Base-by-base conservation (phyloP, 2,888 invertebrate genomes). In the Standfussiana lucernea region DNA sequence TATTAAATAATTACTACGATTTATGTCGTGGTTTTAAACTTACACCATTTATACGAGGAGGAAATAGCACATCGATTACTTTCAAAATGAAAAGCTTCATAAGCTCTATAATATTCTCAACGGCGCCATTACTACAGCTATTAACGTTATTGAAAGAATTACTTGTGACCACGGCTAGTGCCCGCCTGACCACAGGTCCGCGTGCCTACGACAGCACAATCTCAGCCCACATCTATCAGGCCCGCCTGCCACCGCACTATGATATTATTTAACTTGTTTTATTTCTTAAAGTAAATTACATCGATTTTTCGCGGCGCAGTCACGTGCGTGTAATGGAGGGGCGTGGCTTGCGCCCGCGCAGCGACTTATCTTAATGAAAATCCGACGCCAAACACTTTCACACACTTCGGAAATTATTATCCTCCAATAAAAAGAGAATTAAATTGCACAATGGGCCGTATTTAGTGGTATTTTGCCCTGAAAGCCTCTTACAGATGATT, bases 331-430 rank as follows among this genome's bases (percentile, higher is more conserved):
- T 85, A 86, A 86, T 88, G 79, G 82, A 42, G 40, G 65, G 88
- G 88, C 85, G 88, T 73, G 53, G 81, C 75, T 66, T 81, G 90
- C 88, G 89, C 89, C 76, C 74, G 87, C 90, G 86, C 89, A 89
- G 77, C 67, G 67, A 85, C 85, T 89, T 90, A 91, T 91, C 91
- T 84, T 91, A 91, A 91, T 91, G 89, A 90, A 90, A 91, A 90
- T 89, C 90, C 91, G 68, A 70, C 73, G 77, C 79, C 77, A 77
- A 88, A 91, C 90, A 88, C 91, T 89, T 88, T 89, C 88, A 84
- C 88, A 84, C 84, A 83, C 74, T 78, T 80, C 62, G 42, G 67
- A 73, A 78, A 84, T 77, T 75, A 78, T 83, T 85, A 81, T 81
- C 77, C 61, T 61, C 74, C 71, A 84, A 71, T 77, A 86, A 79